Conservation (phyloP, 2,113 vertebrate genomes). For the Mustela nigripes region DNA sequence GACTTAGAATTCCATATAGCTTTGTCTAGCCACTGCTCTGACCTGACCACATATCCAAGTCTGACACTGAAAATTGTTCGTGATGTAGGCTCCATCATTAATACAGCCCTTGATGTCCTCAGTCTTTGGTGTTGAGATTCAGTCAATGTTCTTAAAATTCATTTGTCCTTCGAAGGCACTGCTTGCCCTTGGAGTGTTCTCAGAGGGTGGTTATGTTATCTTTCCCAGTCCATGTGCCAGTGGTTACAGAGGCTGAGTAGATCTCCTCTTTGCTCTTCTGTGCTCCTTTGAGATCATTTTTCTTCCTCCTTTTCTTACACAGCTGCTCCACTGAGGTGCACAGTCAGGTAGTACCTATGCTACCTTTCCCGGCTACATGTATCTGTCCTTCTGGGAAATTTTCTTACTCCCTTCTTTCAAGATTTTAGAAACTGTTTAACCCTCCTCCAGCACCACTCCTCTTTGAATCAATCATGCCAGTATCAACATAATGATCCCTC, state of each 20-base stretch:
- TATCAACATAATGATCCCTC: background rate
- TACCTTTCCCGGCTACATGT: background rate
- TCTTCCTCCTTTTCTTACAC: background rate
- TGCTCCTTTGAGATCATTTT: background rate
- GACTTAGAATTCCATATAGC: background rate
- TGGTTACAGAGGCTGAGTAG: background rate
- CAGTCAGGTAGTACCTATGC: background rate
- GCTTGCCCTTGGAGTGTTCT: background rate
- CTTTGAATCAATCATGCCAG: background rate
- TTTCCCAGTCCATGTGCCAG: background rate
- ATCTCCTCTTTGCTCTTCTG: background rate
- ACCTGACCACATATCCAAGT: background rate
- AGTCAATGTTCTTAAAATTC: background rate
- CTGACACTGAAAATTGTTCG: background rate
- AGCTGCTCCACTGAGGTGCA: background rate
- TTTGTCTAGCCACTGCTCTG: background rate
- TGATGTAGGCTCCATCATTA: background rate
- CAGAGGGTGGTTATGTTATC: background rate
- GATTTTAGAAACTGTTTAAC: background rate
- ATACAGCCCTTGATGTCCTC: background rate
- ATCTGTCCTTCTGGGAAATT: background rate
- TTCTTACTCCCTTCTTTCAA: background rate
- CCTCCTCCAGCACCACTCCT: background rate
- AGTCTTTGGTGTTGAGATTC: background rate
- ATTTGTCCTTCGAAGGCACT: background rate